These are phyloP conservation scores for Melinopterus prodromus DNA, from an alignment of 2,888 invertebrate genomes.

Conservation along the genomic window DNA sequence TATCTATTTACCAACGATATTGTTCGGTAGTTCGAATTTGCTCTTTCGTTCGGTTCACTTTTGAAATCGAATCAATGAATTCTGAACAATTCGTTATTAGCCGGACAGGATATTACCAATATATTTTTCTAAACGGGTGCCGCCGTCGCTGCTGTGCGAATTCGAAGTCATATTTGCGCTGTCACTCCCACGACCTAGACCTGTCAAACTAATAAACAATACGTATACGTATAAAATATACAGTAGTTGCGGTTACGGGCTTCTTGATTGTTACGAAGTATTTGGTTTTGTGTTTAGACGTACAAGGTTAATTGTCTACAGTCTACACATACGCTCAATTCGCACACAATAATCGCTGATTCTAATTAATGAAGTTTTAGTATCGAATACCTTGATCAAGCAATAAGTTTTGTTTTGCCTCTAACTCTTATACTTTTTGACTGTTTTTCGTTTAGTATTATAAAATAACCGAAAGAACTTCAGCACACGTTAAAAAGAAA, in stretches of 20 bases:
- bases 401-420: too few species aligned
- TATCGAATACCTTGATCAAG: background rate
- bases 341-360: background rate
- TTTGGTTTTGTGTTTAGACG: constrained; percentile 19
- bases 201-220: constrained; percentile 30
- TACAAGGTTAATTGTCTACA: constrained; percentile 26
- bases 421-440: too few species aligned
- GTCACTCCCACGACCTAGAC: constrained; percentile 33
- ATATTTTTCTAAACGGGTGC: background rate
- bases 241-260: constrained; percentile 26
- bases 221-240: background rate
- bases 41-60: constrained; percentile 9
- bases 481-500: too few species aligned
- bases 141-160: background rate
- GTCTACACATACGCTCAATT: background rate
- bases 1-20: background rate
- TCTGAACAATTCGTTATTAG: constrained; percentile 8
- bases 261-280: constrained; percentile 17
- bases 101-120: background rate
- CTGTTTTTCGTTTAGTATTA: too few species aligned
- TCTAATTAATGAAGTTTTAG: background rate
- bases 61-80: constrained; percentile 13
- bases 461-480: too few species aligned
- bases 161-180: constrained; percentile 33
- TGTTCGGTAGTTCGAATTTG: background rate